Percentiles rank a stretch among this genome's conserved stretches.
phyloP scores from a whole-genome alignment of 2,888 invertebrate genomes.

The Archips crataeganus region DNA sequence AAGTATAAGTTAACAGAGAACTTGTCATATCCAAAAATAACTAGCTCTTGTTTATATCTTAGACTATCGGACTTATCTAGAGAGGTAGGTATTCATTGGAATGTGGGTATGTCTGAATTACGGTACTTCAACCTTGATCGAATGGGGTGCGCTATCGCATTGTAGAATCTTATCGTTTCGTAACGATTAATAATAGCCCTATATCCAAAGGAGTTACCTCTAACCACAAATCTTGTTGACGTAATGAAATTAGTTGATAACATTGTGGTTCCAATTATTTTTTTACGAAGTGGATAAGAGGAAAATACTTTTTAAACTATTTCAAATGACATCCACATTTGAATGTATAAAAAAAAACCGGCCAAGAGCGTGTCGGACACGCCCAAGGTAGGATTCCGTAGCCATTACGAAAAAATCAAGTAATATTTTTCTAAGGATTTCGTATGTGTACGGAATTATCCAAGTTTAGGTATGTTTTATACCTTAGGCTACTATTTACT shows the following conservation, averaged over 20 bases:
- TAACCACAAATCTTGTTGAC: neutral
- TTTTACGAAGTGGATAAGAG: too few relatives aligned
- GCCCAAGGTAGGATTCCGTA: too few relatives aligned
- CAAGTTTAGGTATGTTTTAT: too few relatives aligned
- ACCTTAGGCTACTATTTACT: too few relatives aligned
- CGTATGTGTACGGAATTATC: too few relatives aligned
- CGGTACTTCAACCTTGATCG: constrained; percentile 24
- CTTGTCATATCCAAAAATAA: neutral
- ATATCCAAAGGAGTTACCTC: neutral
- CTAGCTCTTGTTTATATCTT: neutral
- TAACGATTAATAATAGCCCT: constrained; percentile 7
- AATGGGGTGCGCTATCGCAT: constrained; percentile 30
- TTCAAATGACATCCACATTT: too few relatives aligned
- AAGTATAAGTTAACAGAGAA: neutral
- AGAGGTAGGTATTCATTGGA: constrained; percentile 5
- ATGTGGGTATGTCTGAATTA: constrained; percentile 21
- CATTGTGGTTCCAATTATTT: neutral
- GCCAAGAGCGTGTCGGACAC: too few relatives aligned
- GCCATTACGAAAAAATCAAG: too few relatives aligned
- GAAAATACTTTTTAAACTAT: too few relatives aligned
- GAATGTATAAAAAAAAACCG: too few relatives aligned
- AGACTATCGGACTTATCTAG: neutral
- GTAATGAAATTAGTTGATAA: neutral
- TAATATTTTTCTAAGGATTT: too few relatives aligned
- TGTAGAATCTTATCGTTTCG: constrained; percentile 30